phyloP scores from a whole-genome alignment of 2,888 invertebrate species.

The Phaedon cochleariae region DNA sequence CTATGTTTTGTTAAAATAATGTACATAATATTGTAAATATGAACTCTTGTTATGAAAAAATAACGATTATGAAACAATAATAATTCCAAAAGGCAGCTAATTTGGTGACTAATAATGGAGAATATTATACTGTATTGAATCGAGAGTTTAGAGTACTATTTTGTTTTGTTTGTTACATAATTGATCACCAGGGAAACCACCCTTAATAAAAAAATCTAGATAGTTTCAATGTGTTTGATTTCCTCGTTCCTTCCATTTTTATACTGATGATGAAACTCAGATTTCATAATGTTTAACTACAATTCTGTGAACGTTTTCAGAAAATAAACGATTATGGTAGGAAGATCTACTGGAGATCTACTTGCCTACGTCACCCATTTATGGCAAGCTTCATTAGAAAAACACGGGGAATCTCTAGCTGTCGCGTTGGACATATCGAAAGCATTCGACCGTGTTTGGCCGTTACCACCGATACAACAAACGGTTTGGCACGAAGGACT shows the following conservation, averaged over 20 bases:
- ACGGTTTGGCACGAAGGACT: too few relatives aligned
- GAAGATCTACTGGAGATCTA: too few relatives aligned
- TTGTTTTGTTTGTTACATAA: not conserved
- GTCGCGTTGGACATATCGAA: too few relatives aligned
- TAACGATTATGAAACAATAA: not conserved
- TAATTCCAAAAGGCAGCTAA: not conserved
- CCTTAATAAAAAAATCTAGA: not conserved
- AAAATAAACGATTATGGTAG: too few relatives aligned
- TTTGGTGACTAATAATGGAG: not conserved
- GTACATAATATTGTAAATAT: constrained; percentile 1
- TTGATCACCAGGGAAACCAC: not conserved
- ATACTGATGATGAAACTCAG: too few relatives aligned
- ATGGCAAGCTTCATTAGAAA: too few relatives aligned
- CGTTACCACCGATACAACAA: too few relatives aligned
- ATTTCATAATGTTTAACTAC: too few relatives aligned
- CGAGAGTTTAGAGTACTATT: not conserved
- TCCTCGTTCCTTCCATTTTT: not conserved
- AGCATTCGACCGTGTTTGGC: too few relatives aligned
- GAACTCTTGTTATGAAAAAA: not conserved
- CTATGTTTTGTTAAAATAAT: not conserved
- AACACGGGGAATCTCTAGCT: too few relatives aligned
- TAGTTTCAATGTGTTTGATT: not conserved
- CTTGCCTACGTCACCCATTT: too few relatives aligned
- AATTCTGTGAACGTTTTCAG: too few relatives aligned
- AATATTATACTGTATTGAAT: not conserved